Percentiles rank a stretch among this genome's conserved stretches.
phyloP scores from a whole-genome alignment of 2,888 invertebrate species.

The Rhingia campestris region DNA sequence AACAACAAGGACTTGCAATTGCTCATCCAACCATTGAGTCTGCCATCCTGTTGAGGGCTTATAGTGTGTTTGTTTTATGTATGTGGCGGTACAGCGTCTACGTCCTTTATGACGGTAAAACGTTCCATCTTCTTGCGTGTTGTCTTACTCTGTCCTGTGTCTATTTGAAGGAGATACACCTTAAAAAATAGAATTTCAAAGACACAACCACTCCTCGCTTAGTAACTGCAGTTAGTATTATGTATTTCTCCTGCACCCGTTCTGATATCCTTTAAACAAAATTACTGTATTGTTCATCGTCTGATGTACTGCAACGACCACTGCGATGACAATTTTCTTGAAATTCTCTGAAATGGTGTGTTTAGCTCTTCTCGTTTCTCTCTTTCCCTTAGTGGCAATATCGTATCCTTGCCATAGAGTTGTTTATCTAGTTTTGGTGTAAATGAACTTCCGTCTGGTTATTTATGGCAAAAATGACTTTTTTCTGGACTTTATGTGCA shows the following conservation, averaged over 20 bases:
- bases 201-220: constrained; percentile 10
- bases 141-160: constrained; percentile 49
- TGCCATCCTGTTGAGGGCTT: constrained; percentile 50
- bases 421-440: constrained; percentile 70
- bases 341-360: constrained; percentile 26
- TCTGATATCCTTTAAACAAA: constrained; percentile 40
- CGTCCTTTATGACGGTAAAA: constrained; percentile 36
- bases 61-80: constrained; percentile 5
- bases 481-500: constrained; percentile 68
- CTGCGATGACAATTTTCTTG: constrained; percentile 61
- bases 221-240: constrained; percentile 8
- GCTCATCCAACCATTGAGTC: constrained; percentile 66
- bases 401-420: constrained; percentile 18
- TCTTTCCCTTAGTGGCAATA: neutral
- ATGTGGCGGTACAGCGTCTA: constrained; percentile 20
- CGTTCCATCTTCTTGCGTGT: constrained; percentile 36
- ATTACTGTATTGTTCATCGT: constrained; percentile 59
- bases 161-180: constrained; percentile 26
- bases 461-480: constrained; percentile 70
- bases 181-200: constrained; percentile 28
- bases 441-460: constrained; percentile 73
- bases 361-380: neutral
- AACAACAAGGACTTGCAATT: constrained; percentile 58
- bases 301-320: constrained; percentile 27
- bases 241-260: neutral